Evolutionary conservation across 2,113 vertebrate species (phyloP), one percentile per base, ranked within the genome.

Genomic region (Ictidomys tridecemlineatus): DNA sequence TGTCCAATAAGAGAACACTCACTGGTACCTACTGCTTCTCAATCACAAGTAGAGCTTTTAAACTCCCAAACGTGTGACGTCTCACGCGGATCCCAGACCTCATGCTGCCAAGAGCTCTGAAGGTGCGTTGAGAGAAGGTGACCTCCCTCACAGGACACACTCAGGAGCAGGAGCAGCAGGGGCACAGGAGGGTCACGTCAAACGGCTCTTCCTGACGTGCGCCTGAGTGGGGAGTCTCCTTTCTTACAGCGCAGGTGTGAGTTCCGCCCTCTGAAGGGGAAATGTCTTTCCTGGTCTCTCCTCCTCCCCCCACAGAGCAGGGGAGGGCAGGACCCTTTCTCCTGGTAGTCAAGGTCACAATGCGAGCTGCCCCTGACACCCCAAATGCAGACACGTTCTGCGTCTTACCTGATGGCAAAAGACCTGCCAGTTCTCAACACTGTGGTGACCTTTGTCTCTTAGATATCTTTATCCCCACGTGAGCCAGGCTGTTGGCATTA

Each of bases 171-270:
- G 45, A 45, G 45, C 45, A 45, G 45, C 1, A 9, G 45, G 45
- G 45, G 45, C 45, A 45, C 45, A 45, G 45, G 45, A 45, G 45
- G 45, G 45, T 45, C 45, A 45, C 45, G 8, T 45, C 45, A 45
- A 22, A 58, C 56, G 8, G 56, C 56, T 22, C 20, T 20, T 22
- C 56, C 56, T 58, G 20, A 56, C 18, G 56, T 58, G 6, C 20
- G 7, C 20, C 56, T 58, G 56, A 22, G 56, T 7, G 4, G 56
- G 56, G 56, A 58, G 56, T 58, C 56, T 58, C 56, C 56, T 58
- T 58, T 22, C 17, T 26, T 18, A 11, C 22, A 1, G 11, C 24
- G 9, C 8, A 11, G 2, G 28, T 22, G 2, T 8, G 24, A 10
- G 61, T 24, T 61, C 26, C 24, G 8, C 63, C 53, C 18, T 24